These are phyloP conservation scores for Periophthalmus modestus DNA, from an alignment of 2,113 vertebrate genomes.

Conservation along the genomic window DNA sequence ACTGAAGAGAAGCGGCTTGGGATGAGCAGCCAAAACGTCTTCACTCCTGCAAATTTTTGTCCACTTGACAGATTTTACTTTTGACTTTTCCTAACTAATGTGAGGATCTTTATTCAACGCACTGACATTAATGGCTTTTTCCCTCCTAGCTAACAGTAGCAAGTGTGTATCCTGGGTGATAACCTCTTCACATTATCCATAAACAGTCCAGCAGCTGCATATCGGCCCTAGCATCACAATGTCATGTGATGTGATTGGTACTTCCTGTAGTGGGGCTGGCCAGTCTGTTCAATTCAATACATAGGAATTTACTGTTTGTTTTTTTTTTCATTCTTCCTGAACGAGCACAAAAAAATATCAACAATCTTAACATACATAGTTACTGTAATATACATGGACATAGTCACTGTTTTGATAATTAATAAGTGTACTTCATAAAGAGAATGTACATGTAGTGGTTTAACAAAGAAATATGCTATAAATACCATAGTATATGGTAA, in stretches of 20 bases:
- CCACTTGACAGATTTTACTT: no score
- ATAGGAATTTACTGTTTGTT: not conserved
- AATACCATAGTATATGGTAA: no score
- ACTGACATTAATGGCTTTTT: conserved; percentile 2
- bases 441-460: no score
- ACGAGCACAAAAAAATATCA: not conserved
- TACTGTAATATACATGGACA: no score
- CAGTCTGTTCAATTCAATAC: conserved; percentile 3
- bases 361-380: not conserved
- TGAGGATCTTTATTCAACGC: not conserved
- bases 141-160: conserved; percentile 10
- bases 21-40: no score
- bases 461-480: no score
- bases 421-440: not conserved
- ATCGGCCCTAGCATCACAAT: conserved; percentile 33
- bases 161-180: conserved; percentile 22
- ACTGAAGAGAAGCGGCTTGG: no score
- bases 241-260: conserved; percentile 40
- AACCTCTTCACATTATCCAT: conserved; percentile 24
- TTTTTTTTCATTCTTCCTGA: not conserved
- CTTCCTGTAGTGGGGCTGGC: conserved; percentile 7
- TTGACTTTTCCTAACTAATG: no score
- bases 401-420: no score
- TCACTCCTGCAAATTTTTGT: no score
- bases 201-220: conserved; percentile 19